Percentiles rank a stretch among this genome's conserved stretches.
Evolutionary conservation across 2,888 invertebrate genomes (phyloP).

Genomic region (Phaedon cochleariae): DNA sequence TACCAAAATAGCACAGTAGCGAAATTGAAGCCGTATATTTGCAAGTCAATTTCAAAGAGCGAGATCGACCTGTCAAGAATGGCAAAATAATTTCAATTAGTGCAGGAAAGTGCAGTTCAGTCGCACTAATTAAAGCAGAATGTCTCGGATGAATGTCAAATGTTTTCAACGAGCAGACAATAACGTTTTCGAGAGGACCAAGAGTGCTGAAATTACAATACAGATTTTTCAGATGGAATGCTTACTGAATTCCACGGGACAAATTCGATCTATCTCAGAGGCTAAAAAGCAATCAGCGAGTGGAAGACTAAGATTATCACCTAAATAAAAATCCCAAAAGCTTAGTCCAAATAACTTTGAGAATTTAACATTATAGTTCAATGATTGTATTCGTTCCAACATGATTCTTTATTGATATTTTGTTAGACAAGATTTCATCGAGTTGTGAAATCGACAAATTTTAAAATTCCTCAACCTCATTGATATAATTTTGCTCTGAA

Average conservation of each 20-base stretch:
- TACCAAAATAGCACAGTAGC: constrained; percentile 37
- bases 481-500: too few species aligned
- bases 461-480: too few species aligned
- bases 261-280: neutral
- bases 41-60: constrained; percentile 45
- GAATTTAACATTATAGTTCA: too few species aligned
- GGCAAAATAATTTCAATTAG: constrained; percentile 50
- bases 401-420: too few species aligned
- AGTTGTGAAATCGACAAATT: too few species aligned
- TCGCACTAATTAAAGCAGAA: constrained; percentile 50
- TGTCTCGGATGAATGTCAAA: constrained; percentile 49
- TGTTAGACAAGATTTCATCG: too few species aligned
- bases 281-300: too few species aligned
- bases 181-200: constrained; percentile 40
- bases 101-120: constrained; percentile 45
- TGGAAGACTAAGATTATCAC: too few species aligned
- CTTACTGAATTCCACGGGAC: neutral
- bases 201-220: constrained; percentile 3
- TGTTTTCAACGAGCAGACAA: constrained; percentile 47
- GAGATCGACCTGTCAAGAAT: constrained; percentile 44
- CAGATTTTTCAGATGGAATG: neutral
- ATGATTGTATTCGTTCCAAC: too few species aligned
- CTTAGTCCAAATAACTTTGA: too few species aligned
- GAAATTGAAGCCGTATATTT: constrained; percentile 48
- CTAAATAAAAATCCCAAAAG: too few species aligned